Evolutionary conservation across 2,888 invertebrate species (phyloP).

Genomic region (Diogma glabrata): DNA sequence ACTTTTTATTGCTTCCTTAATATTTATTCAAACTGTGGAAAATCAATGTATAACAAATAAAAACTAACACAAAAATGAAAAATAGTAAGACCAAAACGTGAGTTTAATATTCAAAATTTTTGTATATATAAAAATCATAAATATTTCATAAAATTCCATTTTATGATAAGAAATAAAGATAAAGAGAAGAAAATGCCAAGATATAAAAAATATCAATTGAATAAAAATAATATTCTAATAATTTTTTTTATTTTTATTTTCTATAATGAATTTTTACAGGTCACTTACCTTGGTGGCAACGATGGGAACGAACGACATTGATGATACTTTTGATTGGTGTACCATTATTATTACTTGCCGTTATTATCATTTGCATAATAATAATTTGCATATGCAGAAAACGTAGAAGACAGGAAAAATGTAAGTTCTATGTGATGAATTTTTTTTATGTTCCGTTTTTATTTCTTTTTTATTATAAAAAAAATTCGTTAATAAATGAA

Average conservation of each 20-base stretch:
- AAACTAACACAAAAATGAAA: conserved; percentile 1
- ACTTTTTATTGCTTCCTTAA: conserved; percentile 4
- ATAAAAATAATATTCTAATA: no score
- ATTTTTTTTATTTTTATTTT: not conserved
- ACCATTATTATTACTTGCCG: conserved; percentile 52
- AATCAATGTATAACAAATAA: not conserved
- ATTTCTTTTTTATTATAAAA: no score
- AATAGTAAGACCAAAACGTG: conserved; percentile 22
- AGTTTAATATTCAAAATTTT: conserved; percentile 15
- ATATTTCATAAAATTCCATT: no score
- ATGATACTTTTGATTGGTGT: conserved; percentile 62
- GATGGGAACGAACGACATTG: conserved; percentile 63
- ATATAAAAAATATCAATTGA: no score
- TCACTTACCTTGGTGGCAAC: conserved; percentile 68
- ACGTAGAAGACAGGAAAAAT: conserved; percentile 50
- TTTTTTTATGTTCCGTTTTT: no score
- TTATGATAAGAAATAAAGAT: no score
- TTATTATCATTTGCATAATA: conserved; percentile 71
- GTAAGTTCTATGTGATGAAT: conserved; percentile 33
- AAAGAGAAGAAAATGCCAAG: no score
- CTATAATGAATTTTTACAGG: conserved; percentile 40
- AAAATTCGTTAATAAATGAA: no score
- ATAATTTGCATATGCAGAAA: conserved; percentile 74
- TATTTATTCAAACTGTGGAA: not conserved
- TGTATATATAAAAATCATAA: not conserved